Base-by-base conservation (phyloP, 2,888 invertebrate species). In the Lycaena phlaeas region DNA sequence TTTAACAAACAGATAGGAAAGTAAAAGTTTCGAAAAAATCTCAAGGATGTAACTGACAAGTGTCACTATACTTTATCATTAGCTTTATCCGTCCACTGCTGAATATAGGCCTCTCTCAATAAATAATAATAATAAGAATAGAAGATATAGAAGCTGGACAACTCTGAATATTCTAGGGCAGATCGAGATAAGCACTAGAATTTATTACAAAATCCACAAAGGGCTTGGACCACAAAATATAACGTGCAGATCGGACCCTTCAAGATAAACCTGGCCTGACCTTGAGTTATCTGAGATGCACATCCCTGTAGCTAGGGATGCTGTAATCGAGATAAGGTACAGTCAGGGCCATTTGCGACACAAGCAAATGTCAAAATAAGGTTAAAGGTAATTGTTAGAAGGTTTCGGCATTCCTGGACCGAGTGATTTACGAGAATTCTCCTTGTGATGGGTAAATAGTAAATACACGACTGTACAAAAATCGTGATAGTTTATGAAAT, bases 291-390 rank as follows among this genome's bases (percentile, higher is more conserved):
- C 45, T 41, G 5, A 34, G 46, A 48, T 48, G 39, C 28, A 41
- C 46, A 49, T 46, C 41, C 43, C 40, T 22, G 39, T 41, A 30
- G 36, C 41, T 29, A 36, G 29, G 40, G 34, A 36, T 40, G 39
- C 29, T 50, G 54, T 53, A 56, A 39, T 29, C 40, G 34, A 38
- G 64, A 68, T 64, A 65, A 58, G 60, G 59, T 48, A 51, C 56
- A 65, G 59, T 66, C 71, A 75, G 59, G 74, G 73, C 64, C 71
- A 64, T 59, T 81, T 81, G 68, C 79, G 75, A 81, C 75, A 81
- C 61, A 64, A 48, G 52, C 71, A 82, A 84, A 84, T 84, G 82
- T 62, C 82, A 84, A 73, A 82, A 78, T 79, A 84, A 84, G 79
- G 79, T 82, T 61, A 82, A 68, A 84, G 79, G 79, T 79, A 74